Conservation (phyloP, 2,888 invertebrate genomes). For the Polylopha cassiicola region DNA sequence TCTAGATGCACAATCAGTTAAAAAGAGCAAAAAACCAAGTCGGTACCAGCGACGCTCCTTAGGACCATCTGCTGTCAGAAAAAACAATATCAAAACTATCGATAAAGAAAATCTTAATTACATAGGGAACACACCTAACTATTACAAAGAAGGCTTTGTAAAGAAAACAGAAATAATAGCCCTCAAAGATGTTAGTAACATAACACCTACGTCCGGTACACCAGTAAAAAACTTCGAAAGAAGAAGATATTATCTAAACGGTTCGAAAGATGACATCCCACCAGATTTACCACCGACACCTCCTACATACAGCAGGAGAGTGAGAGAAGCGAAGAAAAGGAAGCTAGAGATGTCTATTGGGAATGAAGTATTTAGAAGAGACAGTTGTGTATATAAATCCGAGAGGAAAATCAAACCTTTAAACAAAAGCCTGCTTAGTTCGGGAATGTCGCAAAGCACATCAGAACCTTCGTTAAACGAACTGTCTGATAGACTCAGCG, state of each 20-base stretch:
- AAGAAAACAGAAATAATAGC: conserved; percentile 72
- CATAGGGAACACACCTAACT: conserved; percentile 77
- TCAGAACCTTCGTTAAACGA: conserved; percentile 65
- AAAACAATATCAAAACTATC: conserved; percentile 48
- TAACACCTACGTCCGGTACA: conserved; percentile 73
- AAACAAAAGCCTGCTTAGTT: conserved; percentile 43
- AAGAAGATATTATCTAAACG: conserved; percentile 45
- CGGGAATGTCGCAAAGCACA: conserved; percentile 55
- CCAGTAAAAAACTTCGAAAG: conserved; percentile 56
- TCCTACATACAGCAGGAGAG: conserved; percentile 65
- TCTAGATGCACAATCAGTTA: conserved; percentile 59
- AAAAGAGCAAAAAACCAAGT: conserved; percentile 67
- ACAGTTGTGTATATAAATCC: conserved; percentile 58
- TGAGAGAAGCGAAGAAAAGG: conserved; percentile 68
- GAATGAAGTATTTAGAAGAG: conserved; percentile 53
- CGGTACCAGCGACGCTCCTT: conserved; percentile 66
- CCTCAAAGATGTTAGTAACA: conserved; percentile 79
- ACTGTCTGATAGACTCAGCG: conserved; percentile 56
- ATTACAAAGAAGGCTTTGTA: conserved; percentile 76
- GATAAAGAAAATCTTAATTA: conserved; percentile 72
- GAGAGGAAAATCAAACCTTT: conserved; percentile 56
- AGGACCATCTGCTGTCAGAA: conserved; percentile 54
- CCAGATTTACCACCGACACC: conserved; percentile 63
- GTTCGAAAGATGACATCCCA: conserved; percentile 52
- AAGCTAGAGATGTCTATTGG: conserved; percentile 63